Base-by-base conservation (phyloP, 2,888 invertebrate species). In the Rhabditophanes sp. region DNA sequence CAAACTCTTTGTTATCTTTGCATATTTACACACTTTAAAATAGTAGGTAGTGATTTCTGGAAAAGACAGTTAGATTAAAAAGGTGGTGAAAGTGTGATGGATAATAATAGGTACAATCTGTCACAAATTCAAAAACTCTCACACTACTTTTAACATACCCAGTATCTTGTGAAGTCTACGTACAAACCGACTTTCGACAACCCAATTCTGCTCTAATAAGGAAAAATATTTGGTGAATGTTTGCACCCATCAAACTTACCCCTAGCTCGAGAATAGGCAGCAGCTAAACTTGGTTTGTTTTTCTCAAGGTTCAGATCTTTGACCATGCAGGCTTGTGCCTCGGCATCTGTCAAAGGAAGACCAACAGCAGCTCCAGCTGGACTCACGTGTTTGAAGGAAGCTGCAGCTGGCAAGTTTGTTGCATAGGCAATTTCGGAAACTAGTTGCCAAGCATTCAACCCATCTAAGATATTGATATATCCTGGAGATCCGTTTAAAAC, bases 401-500 rank as follows among this genome's bases (percentile, higher is more conserved):
- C 78, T 0, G 93, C 88, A 1, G 71, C 68, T 0, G 90, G 84
- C 18, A 85, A 66, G 3, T 75, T 74, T 5, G 87, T 67, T 0
- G 82, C 80, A 26, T 70, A 68, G 57, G 78, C 79, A 39, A 96
- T 68, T 64, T 96, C 93, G 41, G 75, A 75, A 0, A 96, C 93
- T 37, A 96, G 70, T 65, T 96, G 93, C 80, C 87, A 96, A 0
- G 82, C 90, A 66, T 96, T 96, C 1, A 96, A 72, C 0, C 88
- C 90, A 68, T 96, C 93, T 58, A 87, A 85, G 3, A 96, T 74
- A 68, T 96, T 96, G 52, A 96, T 90, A 67, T 80, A 96, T 1
- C 93, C 93, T 0, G 93, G 93, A 0, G 87, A 78, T 6, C 88
- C 88, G 67, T 90, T 90, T 17, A 88, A 65, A 2, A 88, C 84